phyloP scores from a whole-genome alignment of 35 echinoderm and acorn worm species.

The Anneissia japonica region DNA sequence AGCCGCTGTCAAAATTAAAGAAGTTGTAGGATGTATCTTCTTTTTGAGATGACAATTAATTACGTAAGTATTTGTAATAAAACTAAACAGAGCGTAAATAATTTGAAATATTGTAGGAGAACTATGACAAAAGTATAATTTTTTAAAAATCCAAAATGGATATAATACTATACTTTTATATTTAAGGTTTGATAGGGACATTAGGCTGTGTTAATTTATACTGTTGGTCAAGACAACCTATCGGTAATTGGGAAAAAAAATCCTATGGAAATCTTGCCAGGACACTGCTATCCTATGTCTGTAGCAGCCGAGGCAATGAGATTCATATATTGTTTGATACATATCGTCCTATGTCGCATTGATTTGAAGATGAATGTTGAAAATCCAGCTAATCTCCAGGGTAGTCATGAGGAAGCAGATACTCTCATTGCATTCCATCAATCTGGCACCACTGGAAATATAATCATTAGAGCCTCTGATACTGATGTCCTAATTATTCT shows the following conservation, averaged over 20 bases:
- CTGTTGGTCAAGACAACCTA: too few species aligned
- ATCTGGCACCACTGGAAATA: slow-evolving; percentile 10
- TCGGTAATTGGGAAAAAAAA: neutral
- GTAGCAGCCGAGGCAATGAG: slow-evolving; percentile 23
- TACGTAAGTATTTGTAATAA: too few species aligned
- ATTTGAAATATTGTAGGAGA: too few species aligned
- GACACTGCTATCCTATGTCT: neutral
- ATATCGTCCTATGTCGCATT: slow-evolving; percentile 10
- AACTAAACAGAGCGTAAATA: too few species aligned
- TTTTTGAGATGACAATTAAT: too few species aligned
- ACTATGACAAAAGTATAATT: too few species aligned
- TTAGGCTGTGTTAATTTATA: too few species aligned
- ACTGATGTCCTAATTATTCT: slow-evolving; percentile 48
- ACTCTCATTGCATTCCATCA: slow-evolving; percentile 46
- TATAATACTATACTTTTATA: too few species aligned
- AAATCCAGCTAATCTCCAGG: slow-evolving; percentile 39
- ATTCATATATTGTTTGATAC: slow-evolving; percentile 47
- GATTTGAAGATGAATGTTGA: slow-evolving; percentile 24
- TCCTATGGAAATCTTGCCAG: neutral
- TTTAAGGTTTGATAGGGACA: too few species aligned
- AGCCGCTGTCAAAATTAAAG: too few species aligned
- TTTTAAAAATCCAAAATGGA: too few species aligned
- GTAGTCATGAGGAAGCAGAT: slow-evolving; percentile 34
- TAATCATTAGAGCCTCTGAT: slow-evolving; percentile 47
- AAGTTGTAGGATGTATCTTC: too few species aligned